These are phyloP conservation scores for Bradypus variegatus DNA, from an alignment of 2,797 vertebrate genomes.

Conservation along the genomic window DNA sequence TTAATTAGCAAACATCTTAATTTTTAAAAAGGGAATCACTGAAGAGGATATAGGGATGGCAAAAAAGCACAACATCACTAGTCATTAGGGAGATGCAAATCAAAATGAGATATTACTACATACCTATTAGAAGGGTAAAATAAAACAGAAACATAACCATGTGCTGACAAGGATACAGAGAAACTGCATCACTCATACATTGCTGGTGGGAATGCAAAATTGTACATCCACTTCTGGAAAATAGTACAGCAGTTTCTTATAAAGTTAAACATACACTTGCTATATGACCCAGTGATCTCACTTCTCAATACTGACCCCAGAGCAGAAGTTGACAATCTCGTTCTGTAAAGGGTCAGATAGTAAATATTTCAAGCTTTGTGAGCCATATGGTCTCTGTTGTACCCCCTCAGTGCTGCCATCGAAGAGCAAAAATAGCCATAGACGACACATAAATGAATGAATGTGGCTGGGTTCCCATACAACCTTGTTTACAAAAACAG, in stretches of 20 bases:
- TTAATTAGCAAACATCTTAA: neutral
- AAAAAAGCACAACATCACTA: neutral
- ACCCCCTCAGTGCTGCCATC: neutral
- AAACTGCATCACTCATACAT: neutral
- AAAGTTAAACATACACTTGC: neutral
- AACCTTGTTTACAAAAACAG: too few relatives aligned
- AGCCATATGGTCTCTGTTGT: neutral
- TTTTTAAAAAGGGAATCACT: neutral
- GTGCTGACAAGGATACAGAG: too few relatives aligned
- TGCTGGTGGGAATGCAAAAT: neutral
- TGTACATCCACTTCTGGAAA: neutral
- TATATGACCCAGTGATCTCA: neutral
- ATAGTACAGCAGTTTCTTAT: fast-evolving
- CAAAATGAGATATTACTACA: neutral
- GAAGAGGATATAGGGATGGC: neutral
- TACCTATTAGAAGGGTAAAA: neutral
- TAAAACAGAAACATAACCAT: neutral
- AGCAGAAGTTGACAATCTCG: neutral
- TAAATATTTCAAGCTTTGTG: neutral
- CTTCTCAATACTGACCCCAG: neutral
- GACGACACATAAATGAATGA: neutral
- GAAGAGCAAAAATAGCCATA: neutral
- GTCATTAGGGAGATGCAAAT: neutral
- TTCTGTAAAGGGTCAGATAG: neutral
- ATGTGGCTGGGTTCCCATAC: too few relatives aligned